Base-by-base conservation (phyloP, 1,140 invertebrate genomes). In the Pectinophora gossypiella region DNA sequence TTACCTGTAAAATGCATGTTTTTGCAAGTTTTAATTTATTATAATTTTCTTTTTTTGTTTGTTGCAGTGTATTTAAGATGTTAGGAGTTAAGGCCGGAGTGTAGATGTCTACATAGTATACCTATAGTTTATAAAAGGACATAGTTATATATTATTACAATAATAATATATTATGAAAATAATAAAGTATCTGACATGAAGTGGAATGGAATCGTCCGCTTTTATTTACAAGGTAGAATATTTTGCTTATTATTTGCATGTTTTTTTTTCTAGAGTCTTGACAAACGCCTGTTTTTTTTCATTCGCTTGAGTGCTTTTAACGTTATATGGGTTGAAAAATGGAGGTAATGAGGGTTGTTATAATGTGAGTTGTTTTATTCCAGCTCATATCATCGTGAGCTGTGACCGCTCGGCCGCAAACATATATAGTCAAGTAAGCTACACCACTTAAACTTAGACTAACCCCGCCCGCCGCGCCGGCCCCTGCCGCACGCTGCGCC, bases 101-200 rank as follows among this genome's bases (percentile, higher is more conserved):
- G 76, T 86, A 86, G 77, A 81, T 81, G 83, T 83, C 83, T 74
- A 75, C 83, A 73, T 86, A 86, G 80, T 70, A 84, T 83, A 84
- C 74, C 69, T 84, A 83, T 86, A 85, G 76, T 75, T 84, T 83
- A 74, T 82, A 82, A 83, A 81, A 76, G 74, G 76, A 85, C 76
- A 85, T 84, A 82, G 80, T 69, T 85, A 85, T 85, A 85, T 86
- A 86, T 86, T 84, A 84, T 86, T 86, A 86, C 70, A 84, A 83
- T 84, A 84, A 86, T 86, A 86, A 86, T 86, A 86, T 86, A 86
- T 86, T 86, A 80, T 81, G 70, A 78, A 21, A 72, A 82, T 61
- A 78, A 71, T 68, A 72, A 64, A 67, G 59, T 68, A 61, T 60
- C 60, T 70, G 61, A 75, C 66, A 64, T 67, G 71, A 72, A 78